phyloP scores from a whole-genome alignment of 2,113 vertebrate species.

The Cheilinus undulatus region DNA sequence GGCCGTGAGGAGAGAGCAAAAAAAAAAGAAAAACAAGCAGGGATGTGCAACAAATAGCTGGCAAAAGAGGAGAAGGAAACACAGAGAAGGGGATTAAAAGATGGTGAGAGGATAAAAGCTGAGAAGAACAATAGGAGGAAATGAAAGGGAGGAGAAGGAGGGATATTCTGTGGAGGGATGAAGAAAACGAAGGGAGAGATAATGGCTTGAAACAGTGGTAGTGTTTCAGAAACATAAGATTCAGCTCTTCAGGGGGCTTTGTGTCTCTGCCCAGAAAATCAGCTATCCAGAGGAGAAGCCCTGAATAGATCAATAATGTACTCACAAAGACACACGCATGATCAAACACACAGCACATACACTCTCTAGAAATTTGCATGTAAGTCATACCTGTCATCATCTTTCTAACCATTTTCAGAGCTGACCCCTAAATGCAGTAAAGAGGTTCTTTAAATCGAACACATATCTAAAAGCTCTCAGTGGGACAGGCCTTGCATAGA shows the following conservation, averaged over 20 bases:
- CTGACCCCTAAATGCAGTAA: conserved; percentile 34
- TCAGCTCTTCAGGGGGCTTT: conserved; percentile 34
- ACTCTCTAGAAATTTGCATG: not conserved
- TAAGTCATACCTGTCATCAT: conserved; percentile 38
- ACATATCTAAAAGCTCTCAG: conserved; percentile 14
- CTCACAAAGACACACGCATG: not conserved
- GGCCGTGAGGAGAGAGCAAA: conserved; percentile 10
- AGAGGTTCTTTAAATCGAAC: conserved; percentile 19
- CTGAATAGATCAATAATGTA: conserved; percentile 58
- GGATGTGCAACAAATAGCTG: conserved; percentile 12
- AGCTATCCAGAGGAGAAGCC: conserved; percentile 23
- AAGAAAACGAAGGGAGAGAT: conserved; percentile 11
- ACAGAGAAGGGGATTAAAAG: not conserved
- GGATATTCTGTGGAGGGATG: not conserved
- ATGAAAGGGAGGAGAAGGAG: not conserved
- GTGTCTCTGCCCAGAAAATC: conserved; percentile 32
- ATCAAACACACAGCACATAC: not conserved
- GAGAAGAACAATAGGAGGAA: not conserved
- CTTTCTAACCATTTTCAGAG: conserved; percentile 30
- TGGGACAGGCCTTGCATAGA: conserved; percentile 27
- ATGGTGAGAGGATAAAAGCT: conserved; percentile 22
- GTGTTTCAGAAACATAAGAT: conserved; percentile 50
- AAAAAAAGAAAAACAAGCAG: conserved; percentile 6
- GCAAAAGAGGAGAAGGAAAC: not conserved
- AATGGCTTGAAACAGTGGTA: conserved; percentile 29